Evolutionary conservation across 2,797 vertebrate species (phyloP).

Genomic region (Enteromius viviparus): DNA sequence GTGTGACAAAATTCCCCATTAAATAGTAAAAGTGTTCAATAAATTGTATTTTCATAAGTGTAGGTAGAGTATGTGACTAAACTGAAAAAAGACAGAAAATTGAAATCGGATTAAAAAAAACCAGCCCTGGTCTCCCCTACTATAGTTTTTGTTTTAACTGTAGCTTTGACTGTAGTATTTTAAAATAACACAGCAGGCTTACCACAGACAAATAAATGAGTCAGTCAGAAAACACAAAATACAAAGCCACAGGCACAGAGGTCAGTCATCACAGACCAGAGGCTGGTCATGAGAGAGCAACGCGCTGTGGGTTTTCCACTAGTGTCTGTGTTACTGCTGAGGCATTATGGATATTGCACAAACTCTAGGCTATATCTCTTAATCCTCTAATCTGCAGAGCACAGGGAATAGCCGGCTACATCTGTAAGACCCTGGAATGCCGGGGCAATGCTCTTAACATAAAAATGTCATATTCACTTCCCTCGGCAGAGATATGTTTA

Average conservation of each 20-base stretch:
- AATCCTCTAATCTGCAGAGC: slow-evolving; percentile 63
- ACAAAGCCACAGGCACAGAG: slow-evolving; percentile 10
- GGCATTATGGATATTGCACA: slow-evolving; percentile 59
- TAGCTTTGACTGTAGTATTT: slow-evolving; percentile 11
- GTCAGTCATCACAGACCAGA: slow-evolving; percentile 20
- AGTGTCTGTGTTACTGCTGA: slow-evolving; percentile 22
- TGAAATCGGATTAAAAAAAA: not conserved
- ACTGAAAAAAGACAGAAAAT: not conserved
- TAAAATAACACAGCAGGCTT: slow-evolving; percentile 34
- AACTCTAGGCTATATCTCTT: slow-evolving; percentile 57
- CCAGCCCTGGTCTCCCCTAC: not conserved
- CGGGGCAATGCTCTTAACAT: slow-evolving; percentile 45
- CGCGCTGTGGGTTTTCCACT: not conserved
- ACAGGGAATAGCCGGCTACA: slow-evolving; percentile 57
- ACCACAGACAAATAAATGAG: slow-evolving; percentile 37
- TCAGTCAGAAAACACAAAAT: slow-evolving; percentile 25
- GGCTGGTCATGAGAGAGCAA: slow-evolving; percentile 13
- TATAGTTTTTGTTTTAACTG: slow-evolving; percentile 7
- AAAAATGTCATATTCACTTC: slow-evolving; percentile 44
- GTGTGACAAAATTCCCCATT: not conserved
- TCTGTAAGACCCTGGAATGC: slow-evolving; percentile 53
- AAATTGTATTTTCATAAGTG: not conserved
- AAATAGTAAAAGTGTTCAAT: not conserved
- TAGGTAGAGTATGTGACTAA: not conserved
- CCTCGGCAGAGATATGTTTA: slow-evolving; percentile 40